These are phyloP conservation scores for Scolopax mira DNA, from an alignment of 2,113 vertebrate species.

Conservation along the genomic window DNA sequence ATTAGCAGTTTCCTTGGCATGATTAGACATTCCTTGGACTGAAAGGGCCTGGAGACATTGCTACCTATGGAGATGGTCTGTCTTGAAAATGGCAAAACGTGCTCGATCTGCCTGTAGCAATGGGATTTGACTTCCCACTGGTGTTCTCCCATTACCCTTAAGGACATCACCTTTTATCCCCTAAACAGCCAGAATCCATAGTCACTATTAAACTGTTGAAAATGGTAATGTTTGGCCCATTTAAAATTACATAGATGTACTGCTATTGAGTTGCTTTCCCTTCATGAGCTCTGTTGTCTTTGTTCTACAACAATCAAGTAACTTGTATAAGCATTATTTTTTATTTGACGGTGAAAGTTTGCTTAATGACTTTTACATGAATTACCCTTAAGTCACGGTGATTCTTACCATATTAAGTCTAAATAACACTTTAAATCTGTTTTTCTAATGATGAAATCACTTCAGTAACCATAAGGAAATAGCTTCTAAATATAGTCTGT, in stretches of 20 bases:
- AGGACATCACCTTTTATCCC: neutral
- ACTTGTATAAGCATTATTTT: neutral
- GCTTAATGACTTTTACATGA: neutral
- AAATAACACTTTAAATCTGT: neutral
- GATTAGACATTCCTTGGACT: neutral
- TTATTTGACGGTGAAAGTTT: neutral
- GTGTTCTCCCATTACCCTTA: neutral
- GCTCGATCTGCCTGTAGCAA: neutral
- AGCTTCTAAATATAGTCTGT: neutral
- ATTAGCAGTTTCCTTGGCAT: neutral
- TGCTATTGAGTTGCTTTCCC: neutral
- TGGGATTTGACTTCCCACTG: neutral
- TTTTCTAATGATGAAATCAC: slow-evolving; percentile 16
- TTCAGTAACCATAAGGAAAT: neutral
- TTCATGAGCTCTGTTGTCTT: neutral
- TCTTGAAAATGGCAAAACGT: neutral
- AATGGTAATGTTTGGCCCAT: neutral
- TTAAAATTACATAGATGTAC: neutral
- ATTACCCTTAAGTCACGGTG: neutral
- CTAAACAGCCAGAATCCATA: neutral
- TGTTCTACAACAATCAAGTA: neutral
- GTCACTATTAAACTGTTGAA: neutral
- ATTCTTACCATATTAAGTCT: neutral
- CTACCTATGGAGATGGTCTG: neutral
- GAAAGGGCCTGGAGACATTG: neutral